Evolutionary conservation across 2,888 invertebrate species (phyloP).

Genomic region (Dolomedes plantarius): DNA sequence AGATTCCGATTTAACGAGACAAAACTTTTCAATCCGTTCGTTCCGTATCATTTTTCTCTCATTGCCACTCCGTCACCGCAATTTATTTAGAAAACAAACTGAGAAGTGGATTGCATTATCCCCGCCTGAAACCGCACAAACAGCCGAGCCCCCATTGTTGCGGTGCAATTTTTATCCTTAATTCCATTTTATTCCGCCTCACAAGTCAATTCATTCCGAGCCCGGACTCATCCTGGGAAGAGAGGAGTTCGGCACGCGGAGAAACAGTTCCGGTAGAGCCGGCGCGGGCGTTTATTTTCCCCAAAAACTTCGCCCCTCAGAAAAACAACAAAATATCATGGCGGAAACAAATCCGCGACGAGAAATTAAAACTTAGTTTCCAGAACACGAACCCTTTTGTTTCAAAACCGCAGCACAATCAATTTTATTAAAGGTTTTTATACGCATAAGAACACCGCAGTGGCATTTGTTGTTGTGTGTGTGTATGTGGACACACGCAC

Average conservation of each 20-base stretch:
- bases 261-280: background rate
- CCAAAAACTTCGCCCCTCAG: background rate
- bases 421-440: conserved; percentile 18
- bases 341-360: background rate
- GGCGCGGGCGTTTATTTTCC: background rate
- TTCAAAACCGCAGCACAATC: conserved; percentile 1
- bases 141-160: background rate
- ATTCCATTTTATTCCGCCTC: background rate
- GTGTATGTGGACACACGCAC: background rate
- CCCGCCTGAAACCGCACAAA: background rate
- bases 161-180: background rate
- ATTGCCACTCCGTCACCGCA: too few species aligned
- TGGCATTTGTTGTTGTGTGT: background rate
- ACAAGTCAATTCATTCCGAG: conserved; percentile 6
- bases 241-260: background rate
- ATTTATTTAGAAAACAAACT: conserved; percentile 21
- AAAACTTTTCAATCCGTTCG: too few species aligned
- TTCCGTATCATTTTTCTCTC: too few species aligned
- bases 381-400: background rate
- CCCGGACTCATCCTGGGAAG: background rate
- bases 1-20: too few species aligned
- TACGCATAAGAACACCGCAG: background rate
- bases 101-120: conserved; percentile 13
- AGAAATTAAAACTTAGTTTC: conserved; percentile 18
- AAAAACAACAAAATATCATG: background rate